A percentile compares a stretch with the other conserved stretches of the same genome.
phyloP scores from a whole-genome alignment of 1,140 invertebrate genomes.

The Lasioglossum baleicum region DNA sequence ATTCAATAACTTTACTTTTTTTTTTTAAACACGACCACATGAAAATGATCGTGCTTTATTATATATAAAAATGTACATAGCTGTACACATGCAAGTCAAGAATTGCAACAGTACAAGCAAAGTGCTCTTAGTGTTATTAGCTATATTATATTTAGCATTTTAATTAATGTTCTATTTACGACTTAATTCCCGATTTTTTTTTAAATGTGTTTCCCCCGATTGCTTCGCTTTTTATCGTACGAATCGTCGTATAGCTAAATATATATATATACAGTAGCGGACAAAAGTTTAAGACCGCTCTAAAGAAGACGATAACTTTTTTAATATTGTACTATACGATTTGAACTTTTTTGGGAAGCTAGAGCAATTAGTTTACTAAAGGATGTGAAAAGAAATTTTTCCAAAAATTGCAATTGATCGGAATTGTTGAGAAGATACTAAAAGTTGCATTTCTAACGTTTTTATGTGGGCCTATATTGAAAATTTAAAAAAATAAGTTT shows the following conservation, averaged over 20 bases:
- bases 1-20: constrained; percentile 66
- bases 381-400: too few relatives aligned
- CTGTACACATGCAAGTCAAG: constrained; percentile 74
- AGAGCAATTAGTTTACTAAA: too few relatives aligned
- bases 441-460: too few relatives aligned
- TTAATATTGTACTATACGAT: too few relatives aligned
- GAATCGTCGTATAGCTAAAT: constrained; percentile 48
- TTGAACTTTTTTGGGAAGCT: too few relatives aligned
- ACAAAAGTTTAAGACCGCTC: too few relatives aligned
- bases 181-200: constrained; percentile 61
- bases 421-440: too few relatives aligned
- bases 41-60: constrained; percentile 61
- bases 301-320: too few relatives aligned
- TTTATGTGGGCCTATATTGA: too few relatives aligned
- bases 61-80: constrained; percentile 76
- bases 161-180: constrained; percentile 69
- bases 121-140: constrained; percentile 72
- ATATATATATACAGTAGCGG: too few relatives aligned
- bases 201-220: constrained; percentile 65
- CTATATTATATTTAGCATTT: constrained; percentile 66
- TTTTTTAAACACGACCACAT: constrained; percentile 54
- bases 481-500: too few relatives aligned
- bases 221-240: constrained; percentile 62
- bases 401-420: too few relatives aligned
- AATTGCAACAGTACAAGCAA: constrained; percentile 75